Percentiles rank a stretch among this genome's conserved stretches.
Conservation (phyloP, 1,140 invertebrate genomes). For the Bombus superbus region DNA sequence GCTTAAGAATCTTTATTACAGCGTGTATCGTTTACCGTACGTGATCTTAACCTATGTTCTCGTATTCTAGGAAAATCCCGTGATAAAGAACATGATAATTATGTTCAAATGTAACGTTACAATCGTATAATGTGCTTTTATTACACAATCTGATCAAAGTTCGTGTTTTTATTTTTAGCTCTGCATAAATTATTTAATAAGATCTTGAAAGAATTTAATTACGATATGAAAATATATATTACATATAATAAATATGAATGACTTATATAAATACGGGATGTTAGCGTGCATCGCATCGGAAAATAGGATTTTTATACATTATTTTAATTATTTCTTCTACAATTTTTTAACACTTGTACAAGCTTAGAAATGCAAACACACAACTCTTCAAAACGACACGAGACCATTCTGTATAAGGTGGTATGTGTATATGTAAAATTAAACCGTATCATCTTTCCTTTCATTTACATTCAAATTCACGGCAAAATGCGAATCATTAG, state of each 20-base stretch:
- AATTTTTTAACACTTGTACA: background rate
- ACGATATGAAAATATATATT: background rate
- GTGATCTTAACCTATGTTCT: conserved; percentile 7
- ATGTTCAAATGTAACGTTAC: conserved; percentile 9
- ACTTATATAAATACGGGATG: background rate
- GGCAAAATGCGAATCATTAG: conserved; percentile 30
- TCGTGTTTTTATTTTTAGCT: background rate
- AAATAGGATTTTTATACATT: background rate
- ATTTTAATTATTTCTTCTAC: background rate
- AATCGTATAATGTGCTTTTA: background rate
- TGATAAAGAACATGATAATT: conserved; percentile 32
- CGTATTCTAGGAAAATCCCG: conserved; percentile 17
- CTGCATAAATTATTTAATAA: background rate
- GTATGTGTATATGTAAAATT: background rate
- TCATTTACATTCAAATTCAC: conserved; percentile 44
- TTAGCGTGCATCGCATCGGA: background rate
- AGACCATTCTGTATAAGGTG: too few species aligned
- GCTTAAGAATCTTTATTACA: conserved; percentile 12
- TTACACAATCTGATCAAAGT: background rate
- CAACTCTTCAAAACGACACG: background rate
- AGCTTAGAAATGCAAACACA: background rate
- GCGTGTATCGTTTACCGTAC: background rate
- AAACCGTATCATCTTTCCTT: conserved; percentile 34
- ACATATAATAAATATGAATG: conserved; percentile 6
- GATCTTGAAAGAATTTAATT: background rate